Conservation (phyloP, 1,140 invertebrate species). For the Drosophila pseudoobscura region DNA sequence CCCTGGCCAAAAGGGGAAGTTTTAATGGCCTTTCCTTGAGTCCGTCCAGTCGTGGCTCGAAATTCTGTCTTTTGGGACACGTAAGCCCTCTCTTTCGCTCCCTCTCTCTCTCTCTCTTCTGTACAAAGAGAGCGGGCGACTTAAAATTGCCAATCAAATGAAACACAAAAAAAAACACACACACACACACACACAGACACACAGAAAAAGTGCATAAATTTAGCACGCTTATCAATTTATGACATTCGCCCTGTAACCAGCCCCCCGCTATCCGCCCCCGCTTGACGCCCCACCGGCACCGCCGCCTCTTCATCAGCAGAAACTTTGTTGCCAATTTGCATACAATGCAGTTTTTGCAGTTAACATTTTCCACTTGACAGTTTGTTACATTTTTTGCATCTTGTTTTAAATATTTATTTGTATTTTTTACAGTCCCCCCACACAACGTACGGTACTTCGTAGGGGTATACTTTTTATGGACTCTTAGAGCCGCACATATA, state of each 20-base stretch:
- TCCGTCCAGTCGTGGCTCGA: constrained; percentile 1
- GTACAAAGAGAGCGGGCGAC: not conserved
- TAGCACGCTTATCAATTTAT: constrained; percentile 61
- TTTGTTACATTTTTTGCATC: constrained; percentile 16
- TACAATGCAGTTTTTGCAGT: constrained; percentile 59
- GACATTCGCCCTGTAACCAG: not conserved
- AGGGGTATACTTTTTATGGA: no score
- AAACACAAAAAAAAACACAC: constrained; percentile 12
- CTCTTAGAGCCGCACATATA: no score
- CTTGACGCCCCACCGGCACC: not conserved
- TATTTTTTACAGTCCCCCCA: constrained; percentile 17
- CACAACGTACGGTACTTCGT: no score
- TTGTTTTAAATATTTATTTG: constrained; percentile 11
- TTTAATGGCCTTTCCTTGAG: constrained; percentile 34
- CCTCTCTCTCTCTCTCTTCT: not conserved
- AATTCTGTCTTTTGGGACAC: constrained; percentile 35
- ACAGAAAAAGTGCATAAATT: constrained; percentile 24
- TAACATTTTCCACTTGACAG: constrained; percentile 21
- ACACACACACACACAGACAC: no score
- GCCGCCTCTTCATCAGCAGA: constrained; percentile 24
- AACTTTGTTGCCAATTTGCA: constrained; percentile 71
- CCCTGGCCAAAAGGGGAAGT: constrained; percentile 7
- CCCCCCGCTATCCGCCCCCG: not conserved
- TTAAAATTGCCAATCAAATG: constrained; percentile 8
- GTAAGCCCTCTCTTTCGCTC: constrained; percentile 22